Percentiles rank a stretch among this genome's conserved stretches.
Conservation (phyloP, 2,888 invertebrate species). For the Drosophila infuscata region DNA sequence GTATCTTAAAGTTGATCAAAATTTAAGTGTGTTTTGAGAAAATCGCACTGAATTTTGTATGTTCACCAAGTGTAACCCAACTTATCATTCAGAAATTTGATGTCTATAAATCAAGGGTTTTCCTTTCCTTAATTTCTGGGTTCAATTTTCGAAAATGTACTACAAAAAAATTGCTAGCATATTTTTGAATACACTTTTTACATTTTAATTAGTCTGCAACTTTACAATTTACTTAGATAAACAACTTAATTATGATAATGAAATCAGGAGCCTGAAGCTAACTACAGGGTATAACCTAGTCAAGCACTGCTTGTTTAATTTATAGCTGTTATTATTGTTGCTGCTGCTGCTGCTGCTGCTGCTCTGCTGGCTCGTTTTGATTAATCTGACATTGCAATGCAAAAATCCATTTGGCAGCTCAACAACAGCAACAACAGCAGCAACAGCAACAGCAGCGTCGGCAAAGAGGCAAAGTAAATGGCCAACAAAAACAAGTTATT, state of each 20-base stretch:
- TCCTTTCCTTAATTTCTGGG: no score
- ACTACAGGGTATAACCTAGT: constrained; percentile 11
- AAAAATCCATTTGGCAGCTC: constrained; percentile 78
- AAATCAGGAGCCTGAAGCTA: background rate
- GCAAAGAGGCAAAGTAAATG: constrained; percentile 12
- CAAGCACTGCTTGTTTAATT: background rate
- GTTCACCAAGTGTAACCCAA: background rate
- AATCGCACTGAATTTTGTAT: background rate
- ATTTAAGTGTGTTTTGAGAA: background rate
- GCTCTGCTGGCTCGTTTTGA: constrained; percentile 74
- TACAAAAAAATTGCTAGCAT: no score
- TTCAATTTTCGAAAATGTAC: no score
- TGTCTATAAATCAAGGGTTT: no score
- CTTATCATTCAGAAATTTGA: background rate
- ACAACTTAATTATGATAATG: background rate
- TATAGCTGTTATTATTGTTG: constrained; percentile 19
- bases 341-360: constrained; percentile 31
- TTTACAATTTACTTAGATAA: background rate
- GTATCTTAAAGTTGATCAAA: background rate
- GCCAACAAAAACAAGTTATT: constrained; percentile 72
- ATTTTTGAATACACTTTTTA: no score
- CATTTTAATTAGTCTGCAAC: no score
- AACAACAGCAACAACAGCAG: constrained; percentile 45
- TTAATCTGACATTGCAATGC: constrained; percentile 82
- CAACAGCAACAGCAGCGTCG: constrained; percentile 45